phyloP scores from a whole-genome alignment of 1,140 invertebrate genomes.

The Lethrus apterus region DNA sequence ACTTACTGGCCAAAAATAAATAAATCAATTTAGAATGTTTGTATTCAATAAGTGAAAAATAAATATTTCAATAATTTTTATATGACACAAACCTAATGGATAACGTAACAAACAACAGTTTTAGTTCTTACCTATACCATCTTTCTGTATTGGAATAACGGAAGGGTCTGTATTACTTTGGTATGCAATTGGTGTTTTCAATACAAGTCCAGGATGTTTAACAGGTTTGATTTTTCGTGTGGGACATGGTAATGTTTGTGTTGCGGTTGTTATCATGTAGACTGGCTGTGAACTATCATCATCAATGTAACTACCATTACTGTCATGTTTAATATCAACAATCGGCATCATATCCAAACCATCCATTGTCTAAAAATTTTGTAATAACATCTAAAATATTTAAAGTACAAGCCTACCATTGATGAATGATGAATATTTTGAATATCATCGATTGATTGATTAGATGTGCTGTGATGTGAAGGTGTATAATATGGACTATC shows the following conservation, averaged over 20 bases:
- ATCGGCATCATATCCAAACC: conserved; percentile 37
- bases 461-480: conserved; percentile 41
- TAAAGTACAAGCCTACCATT: conserved; percentile 43
- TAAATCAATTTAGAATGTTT: no score
- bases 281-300: conserved; percentile 39
- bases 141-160: conserved; percentile 71
- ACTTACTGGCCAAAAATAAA: no score
- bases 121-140: conserved; percentile 65
- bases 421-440: conserved; percentile 48
- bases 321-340: conserved; percentile 38
- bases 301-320: conserved; percentile 38
- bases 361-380: conserved; percentile 34
- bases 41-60: no score
- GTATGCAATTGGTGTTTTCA: conserved; percentile 74
- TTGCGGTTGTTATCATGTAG: conserved; percentile 49
- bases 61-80: background rate
- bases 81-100: background rate
- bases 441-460: conserved; percentile 51
- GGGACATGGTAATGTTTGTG: conserved; percentile 44
- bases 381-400: conserved; percentile 40
- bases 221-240: conserved; percentile 66
- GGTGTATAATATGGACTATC: conserved; percentile 51
- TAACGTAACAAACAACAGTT: conserved; percentile 1
- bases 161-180: conserved; percentile 69
- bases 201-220: conserved; percentile 64